A percentile compares a stretch with the other conserved stretches of the same genome.
Evolutionary conservation across 1,140 invertebrate genomes (phyloP).

Genomic region (Mizuhopecten yessoensis): DNA sequence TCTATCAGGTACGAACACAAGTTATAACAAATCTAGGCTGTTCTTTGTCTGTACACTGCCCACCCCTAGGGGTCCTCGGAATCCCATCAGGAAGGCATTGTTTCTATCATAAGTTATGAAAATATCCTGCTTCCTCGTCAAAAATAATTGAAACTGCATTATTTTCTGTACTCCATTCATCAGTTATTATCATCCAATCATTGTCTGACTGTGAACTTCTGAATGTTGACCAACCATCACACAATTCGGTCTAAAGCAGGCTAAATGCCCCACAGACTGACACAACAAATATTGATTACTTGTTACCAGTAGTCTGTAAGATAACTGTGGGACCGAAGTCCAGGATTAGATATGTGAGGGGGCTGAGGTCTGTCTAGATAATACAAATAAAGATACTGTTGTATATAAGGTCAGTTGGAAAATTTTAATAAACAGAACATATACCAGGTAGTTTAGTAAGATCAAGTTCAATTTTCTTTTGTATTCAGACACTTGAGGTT

Average conservation of each 20-base stretch:
- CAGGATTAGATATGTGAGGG: neutral
- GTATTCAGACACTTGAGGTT: too few species aligned
- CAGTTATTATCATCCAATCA: neutral
- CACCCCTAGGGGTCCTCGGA: neutral
- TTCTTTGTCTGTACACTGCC: neutral
- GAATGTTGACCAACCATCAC: neutral
- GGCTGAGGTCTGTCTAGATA: neutral
- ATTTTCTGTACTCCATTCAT: neutral
- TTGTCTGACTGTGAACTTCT: neutral
- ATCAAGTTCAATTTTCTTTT: neutral
- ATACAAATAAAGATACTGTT: too few species aligned
- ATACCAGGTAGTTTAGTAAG: too few species aligned
- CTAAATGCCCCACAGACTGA: neutral
- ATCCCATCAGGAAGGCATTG: neutral
- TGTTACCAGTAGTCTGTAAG: neutral
- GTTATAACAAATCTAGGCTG: too few species aligned
- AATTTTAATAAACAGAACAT: too few species aligned
- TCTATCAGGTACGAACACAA: too few species aligned
- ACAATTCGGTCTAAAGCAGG: neutral
- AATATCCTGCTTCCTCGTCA: neutral
- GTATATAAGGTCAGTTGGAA: too few species aligned
- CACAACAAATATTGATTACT: conserved; percentile 30
- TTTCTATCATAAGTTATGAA: neutral
- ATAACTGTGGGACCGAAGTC: neutral
- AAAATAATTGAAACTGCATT: neutral